A percentile compares a stretch with the other conserved stretches of the same genome.
Evolutionary conservation across 2,888 invertebrate genomes (phyloP).

Genomic region (Caenorhabditis macrosperma): DNA sequence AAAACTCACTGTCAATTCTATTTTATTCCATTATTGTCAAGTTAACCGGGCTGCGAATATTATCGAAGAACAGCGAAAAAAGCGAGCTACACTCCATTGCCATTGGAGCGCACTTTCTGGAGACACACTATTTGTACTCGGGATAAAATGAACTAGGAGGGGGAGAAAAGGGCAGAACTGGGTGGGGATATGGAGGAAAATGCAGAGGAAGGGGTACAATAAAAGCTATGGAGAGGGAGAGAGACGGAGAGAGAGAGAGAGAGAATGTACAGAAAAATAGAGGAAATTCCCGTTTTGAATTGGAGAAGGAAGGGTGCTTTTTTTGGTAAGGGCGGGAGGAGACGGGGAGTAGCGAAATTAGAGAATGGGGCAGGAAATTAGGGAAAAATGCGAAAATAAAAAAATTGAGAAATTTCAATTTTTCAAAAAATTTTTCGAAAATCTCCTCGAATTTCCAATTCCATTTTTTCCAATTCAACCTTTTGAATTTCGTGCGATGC

Average conservation of each 20-base stretch:
- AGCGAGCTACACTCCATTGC: slow-evolving; percentile 19
- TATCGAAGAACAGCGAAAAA: too few relatives aligned
- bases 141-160: not conserved
- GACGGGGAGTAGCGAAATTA: not conserved
- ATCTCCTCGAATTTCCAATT: too few relatives aligned
- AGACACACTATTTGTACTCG: not conserved
- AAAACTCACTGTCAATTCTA: too few relatives aligned
- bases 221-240: not conserved
- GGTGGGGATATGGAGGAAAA: not conserved
- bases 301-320: slow-evolving; percentile 29
- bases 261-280: slow-evolving; percentile 7
- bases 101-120: not conserved
- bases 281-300: slow-evolving; percentile 40
- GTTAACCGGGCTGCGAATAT: too few relatives aligned
- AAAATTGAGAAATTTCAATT: not conserved
- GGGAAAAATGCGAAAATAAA: too few relatives aligned
- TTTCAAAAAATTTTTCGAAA: not conserved
- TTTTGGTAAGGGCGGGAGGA: not conserved
- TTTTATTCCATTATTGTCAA: too few relatives aligned
- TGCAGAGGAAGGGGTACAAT: slow-evolving; percentile 1
- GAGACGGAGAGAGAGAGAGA: not conserved
- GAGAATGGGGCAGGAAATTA: too few relatives aligned
- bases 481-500: too few relatives aligned
- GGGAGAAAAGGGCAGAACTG: too few relatives aligned
- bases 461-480: too few relatives aligned